These are phyloP conservation scores for Erethizon dorsatum DNA, from an alignment of 2,797 vertebrate genomes.

Conservation along the genomic window DNA sequence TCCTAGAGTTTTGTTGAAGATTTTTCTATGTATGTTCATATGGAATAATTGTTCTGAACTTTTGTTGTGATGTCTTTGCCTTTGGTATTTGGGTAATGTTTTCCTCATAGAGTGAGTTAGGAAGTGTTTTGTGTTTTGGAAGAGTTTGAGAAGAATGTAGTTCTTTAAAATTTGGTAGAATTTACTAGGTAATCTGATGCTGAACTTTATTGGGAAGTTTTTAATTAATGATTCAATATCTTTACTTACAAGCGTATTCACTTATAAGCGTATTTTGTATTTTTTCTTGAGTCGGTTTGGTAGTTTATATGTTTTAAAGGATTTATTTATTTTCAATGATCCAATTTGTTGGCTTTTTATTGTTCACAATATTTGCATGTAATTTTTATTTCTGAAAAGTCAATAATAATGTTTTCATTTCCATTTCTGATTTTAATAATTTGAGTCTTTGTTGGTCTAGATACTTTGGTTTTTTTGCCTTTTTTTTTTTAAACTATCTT, in stretches of 20 bases:
- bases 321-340: too few relatives aligned
- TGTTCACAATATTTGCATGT: not conserved
- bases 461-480: not conserved
- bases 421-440: not conserved
- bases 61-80: not conserved
- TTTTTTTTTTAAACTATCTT: not conserved
- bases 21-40: too few relatives aligned
- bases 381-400: not conserved
- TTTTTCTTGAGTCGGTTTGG: not conserved
- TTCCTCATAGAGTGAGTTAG: not conserved
- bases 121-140: not conserved
- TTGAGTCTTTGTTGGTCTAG: not conserved
- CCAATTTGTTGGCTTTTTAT: not conserved
- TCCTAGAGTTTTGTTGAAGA: too few relatives aligned
- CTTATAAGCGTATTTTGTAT: not conserved
- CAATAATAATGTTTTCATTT: not conserved
- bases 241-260: too few relatives aligned
- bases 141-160: not conserved
- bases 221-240: not conserved
- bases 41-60: not conserved
- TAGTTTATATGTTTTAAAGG: not conserved
- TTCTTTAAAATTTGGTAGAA: slow-evolving; percentile 1
- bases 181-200: not conserved
- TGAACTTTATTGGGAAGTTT: not conserved
- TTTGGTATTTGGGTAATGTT: too few relatives aligned